Evolutionary conservation across 2,888 invertebrate genomes (phyloP), one percentile per base, ranked within the genome.

Genomic region (Pherbina coryleti): DNA sequence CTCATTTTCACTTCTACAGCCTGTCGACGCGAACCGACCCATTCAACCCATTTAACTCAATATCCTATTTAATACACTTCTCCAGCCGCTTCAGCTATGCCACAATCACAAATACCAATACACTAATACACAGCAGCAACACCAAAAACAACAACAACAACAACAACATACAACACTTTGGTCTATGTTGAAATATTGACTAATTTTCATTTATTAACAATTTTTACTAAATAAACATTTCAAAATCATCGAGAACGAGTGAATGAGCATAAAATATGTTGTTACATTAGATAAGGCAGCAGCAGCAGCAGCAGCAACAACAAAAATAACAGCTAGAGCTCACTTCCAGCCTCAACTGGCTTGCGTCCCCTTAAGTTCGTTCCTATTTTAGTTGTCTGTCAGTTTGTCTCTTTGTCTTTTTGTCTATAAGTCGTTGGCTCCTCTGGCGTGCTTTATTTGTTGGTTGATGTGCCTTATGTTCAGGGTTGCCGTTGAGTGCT

Each of bases 191-290:
- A 72, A 75, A 74, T 71, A 78, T 77, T 37, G 57, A 72, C 64
- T 75, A 72, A 72, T 77, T 77, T 74, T 60, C 44, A 75, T 73
- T 74, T 72, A 70, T 79, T 79, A 67, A 72, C 71, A 60, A 51
- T 76, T 76, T 76, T 49, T 31, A 69, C 57, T 55, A 76, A 76
- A 76, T 76, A 76, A 76, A 76, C 76, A 76, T 67, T 60, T 70
- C 53, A 28, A 67, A 67, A 70, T 55, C 19, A 37, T 22, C 28
- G 25, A 69, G 53, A n/a, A n/a, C 31, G 28, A 49, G 51, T 34
- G 44, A 72, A 64, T 19, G 69, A 55, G 69, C 57, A 75, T 57
- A 49, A 70, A 76, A 51, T 49, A 71, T 71, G 62, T 55, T 49
- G 31, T 76, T 17, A 49, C 44, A 71, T 62, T 60, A 49, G 73